These are phyloP conservation scores for Xenopus petersii DNA, from an alignment of 2,797 vertebrate genomes.

Conservation along the genomic window DNA sequence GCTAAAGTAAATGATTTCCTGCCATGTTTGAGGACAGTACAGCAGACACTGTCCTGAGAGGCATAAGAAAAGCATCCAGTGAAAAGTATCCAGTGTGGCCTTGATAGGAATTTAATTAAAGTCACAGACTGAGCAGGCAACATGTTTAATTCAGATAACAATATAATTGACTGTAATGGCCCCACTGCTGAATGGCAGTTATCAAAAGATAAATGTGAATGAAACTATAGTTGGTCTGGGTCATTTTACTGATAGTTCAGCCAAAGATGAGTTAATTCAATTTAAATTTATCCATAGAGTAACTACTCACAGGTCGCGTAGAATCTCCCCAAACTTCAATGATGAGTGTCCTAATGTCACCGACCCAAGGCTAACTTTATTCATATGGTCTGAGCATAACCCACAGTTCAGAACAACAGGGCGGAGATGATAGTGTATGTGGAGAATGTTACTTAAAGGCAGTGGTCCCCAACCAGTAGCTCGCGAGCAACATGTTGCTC, in stretches of 20 bases:
- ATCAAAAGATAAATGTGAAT: conserved; percentile 40
- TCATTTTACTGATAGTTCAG: conserved; percentile 24
- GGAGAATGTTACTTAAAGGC: too few relatives aligned
- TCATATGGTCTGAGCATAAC: too few relatives aligned
- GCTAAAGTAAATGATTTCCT: conserved; percentile 58
- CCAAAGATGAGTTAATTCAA: too few relatives aligned
- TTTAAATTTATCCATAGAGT: too few relatives aligned
- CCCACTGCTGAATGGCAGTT: conserved; percentile 51
- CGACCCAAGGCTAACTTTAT: too few relatives aligned
- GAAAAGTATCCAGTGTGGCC: conserved; percentile 52
- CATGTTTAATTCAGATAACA: conserved; percentile 63
- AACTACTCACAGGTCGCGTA: too few relatives aligned
- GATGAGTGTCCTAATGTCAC: too few relatives aligned
- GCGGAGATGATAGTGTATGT: too few relatives aligned
- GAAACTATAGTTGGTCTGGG: conserved; percentile 45
- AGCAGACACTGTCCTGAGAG: conserved; percentile 54
- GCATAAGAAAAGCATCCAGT: conserved; percentile 56
- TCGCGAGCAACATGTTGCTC: too few relatives aligned
- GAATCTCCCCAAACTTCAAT: too few relatives aligned
- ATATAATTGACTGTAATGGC: conserved; percentile 58
- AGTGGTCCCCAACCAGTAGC: too few relatives aligned
- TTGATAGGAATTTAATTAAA: conserved; percentile 72
- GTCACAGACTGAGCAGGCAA: conserved; percentile 52
- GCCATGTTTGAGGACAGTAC: conserved; percentile 52
- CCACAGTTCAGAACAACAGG: too few relatives aligned